Base-by-base conservation (phyloP, 2,888 invertebrate genomes). In the Stenurella melanura region DNA sequence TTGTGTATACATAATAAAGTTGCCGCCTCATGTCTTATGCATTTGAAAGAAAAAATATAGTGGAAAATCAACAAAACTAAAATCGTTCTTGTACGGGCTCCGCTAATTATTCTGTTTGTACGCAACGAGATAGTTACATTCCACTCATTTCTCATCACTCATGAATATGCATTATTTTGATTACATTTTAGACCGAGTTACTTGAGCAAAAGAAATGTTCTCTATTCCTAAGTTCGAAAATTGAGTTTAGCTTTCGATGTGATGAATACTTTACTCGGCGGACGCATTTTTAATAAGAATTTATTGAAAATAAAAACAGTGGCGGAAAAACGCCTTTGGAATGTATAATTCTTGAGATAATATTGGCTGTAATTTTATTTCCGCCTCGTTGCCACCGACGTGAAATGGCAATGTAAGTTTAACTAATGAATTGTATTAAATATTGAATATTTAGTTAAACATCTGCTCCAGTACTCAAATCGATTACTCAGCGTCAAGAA, bases 121-220 rank as follows among this genome's bases (percentile, higher is more conserved):
- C 67, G 21, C 60, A 50, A 38, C 21, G 19, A 19, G 18, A 70
- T 70, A 60, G 60, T 70, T 70, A 60, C 42, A 38, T 70, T 70
- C 70, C 42, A 18, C 60, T 26, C 50, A 61, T 21, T 70, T 56
- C 56, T 70, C 60, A 18, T 42, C 21, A 42, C 60, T 70, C 70
- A 70, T 70, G 58, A 70, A 70, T 70, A 70, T 70, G 70, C 60
- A 70, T 60, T 21, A 60, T 70, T 60, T 56, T 70, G 70, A 70
- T 70, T 70, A 58, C 58, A 21, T 60, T 42, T 38, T 56, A 26
- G 56, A 26, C 12, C 30, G 68, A 64, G 12, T 17, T 50, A 6
- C n/a, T 50, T 50, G 15, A 38, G 64, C 26, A 54, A 30, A 60
- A 70, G 70, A 70, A 70, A 60, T 70, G 60, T 60, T 60, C 60